Evolutionary conservation across 1,140 invertebrate genomes (phyloP).

Genomic region (Brachionus calyciflorus): DNA sequence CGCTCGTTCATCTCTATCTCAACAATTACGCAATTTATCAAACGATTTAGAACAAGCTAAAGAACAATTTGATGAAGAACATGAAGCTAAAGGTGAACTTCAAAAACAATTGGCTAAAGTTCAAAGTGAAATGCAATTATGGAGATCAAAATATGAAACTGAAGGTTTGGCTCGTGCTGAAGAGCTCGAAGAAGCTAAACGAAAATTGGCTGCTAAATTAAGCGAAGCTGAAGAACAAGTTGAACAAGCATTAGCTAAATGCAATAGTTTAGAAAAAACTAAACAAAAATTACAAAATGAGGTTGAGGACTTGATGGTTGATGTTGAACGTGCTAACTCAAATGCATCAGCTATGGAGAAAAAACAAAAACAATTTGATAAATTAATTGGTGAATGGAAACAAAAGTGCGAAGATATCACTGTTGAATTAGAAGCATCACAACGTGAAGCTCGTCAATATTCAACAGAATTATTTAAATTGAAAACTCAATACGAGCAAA

Average conservation of each 20-base stretch:
- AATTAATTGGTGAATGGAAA: constrained; percentile 99
- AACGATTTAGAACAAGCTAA: constrained; percentile 94
- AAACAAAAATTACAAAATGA: constrained; percentile 92
- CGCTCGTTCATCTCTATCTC: constrained; percentile 47
- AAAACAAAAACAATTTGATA: constrained; percentile 99
- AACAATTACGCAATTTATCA: constrained; percentile 75
- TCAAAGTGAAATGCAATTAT: constrained; percentile 75
- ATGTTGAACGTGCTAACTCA: constrained; percentile 76
- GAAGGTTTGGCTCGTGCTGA: constrained; percentile 78
- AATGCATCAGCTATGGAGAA: constrained; percentile 93
- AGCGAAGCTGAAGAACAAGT: constrained; percentile 84
- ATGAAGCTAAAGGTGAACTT: constrained; percentile 66
- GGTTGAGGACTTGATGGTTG: constrained; percentile 94
- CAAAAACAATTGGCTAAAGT: constrained; percentile 96
- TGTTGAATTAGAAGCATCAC: constrained; percentile 91
- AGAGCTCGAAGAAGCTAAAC: constrained; percentile 96
- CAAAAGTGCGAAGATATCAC: constrained; percentile 95
- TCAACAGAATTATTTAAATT: constrained; percentile 98
- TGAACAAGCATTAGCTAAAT: constrained; percentile 86
- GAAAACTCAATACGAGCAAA: constrained; percentile 94
- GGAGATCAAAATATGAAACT: constrained; percentile 52
- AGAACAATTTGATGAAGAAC: constrained; percentile 91
- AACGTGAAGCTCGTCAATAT: constrained; percentile 98
- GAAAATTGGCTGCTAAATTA: constrained; percentile 89
- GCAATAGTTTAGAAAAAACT: constrained; percentile 91